phyloP scores from a whole-genome alignment of 23 tunicate genomes.

The Botrylloides violaceus region DNA sequence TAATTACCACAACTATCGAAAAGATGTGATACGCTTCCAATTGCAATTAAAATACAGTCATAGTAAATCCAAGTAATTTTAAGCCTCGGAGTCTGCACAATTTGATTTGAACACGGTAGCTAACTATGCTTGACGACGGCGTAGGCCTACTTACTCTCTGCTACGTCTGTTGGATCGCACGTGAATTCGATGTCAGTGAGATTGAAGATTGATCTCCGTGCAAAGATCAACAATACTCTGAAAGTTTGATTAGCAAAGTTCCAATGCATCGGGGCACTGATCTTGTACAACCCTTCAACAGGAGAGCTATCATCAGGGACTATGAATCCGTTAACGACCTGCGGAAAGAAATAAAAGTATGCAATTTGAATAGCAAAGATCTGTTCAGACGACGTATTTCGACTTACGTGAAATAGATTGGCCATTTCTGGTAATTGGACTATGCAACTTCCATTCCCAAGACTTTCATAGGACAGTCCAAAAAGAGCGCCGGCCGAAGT shows the following conservation, averaged over 20 bases:
- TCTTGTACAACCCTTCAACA: constrained; percentile 21
- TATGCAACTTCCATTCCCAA: constrained; percentile 16
- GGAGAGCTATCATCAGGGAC: constrained; percentile 12
- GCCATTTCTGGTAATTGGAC: constrained; percentile 14
- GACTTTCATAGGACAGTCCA: background rate
- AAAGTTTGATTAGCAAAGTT: constrained; percentile 4
- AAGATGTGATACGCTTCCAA: no score
- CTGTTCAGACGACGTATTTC: background rate
- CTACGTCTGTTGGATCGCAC: constrained; percentile 13
- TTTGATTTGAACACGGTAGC: no score
- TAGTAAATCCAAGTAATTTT: no score
- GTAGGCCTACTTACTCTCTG: constrained; percentile 19
- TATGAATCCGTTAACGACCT: constrained; percentile 23
- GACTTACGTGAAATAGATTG: constrained; percentile 15
- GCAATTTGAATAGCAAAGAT: background rate
- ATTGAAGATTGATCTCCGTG: background rate
- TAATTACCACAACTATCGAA: no score
- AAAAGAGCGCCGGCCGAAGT: constrained; percentile 11
- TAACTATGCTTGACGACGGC: no score
- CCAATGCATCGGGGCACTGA: constrained; percentile 25
- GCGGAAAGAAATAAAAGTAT: background rate
- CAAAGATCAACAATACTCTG: constrained; percentile 4
- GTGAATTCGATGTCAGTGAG: constrained; percentile 1
- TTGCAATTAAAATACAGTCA: no score
- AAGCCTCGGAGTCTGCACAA: no score